Percentiles rank a stretch among this genome's conserved stretches.
Evolutionary conservation across 2,888 invertebrate species (phyloP).

Genomic region (Anthrax anthrax): DNA sequence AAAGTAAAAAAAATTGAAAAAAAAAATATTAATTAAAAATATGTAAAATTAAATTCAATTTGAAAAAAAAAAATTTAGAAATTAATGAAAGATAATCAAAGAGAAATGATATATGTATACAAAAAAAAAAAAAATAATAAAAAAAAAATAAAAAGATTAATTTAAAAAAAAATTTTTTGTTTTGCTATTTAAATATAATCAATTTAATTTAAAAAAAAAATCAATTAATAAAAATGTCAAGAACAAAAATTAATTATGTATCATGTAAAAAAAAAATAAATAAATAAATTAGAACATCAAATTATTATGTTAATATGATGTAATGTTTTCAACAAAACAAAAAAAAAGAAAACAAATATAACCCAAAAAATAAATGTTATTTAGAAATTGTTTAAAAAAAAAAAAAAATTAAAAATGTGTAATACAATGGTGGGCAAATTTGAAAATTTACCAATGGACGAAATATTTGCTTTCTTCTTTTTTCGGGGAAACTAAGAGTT

Average conservation of each 20-base stretch:
- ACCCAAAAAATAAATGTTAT: conserved; percentile 8
- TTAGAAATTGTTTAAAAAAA: conserved; percentile 1
- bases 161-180: neutral
- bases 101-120: too few relatives aligned
- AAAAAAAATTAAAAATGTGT: neutral
- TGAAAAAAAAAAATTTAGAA: too few relatives aligned
- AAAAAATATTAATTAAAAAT: too few relatives aligned
- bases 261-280: conserved; percentile 1
- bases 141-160: neutral
- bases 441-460: too few relatives aligned
- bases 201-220: conserved; percentile 2
- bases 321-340: conserved; percentile 1
- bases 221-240: neutral
- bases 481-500: too few relatives aligned
- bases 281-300: neutral
- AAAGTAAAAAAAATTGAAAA: too few relatives aligned
- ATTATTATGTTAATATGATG: neutral
- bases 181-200: conserved; percentile 1
- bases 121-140: too few relatives aligned
- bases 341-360: neutral
- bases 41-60: too few relatives aligned
- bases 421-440: neutral
- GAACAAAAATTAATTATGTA: neutral
- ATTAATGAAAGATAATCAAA: too few relatives aligned
- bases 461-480: too few relatives aligned